Evolutionary conservation across 2,113 vertebrate species (phyloP).

Genomic region (Geococcyx californianus): DNA sequence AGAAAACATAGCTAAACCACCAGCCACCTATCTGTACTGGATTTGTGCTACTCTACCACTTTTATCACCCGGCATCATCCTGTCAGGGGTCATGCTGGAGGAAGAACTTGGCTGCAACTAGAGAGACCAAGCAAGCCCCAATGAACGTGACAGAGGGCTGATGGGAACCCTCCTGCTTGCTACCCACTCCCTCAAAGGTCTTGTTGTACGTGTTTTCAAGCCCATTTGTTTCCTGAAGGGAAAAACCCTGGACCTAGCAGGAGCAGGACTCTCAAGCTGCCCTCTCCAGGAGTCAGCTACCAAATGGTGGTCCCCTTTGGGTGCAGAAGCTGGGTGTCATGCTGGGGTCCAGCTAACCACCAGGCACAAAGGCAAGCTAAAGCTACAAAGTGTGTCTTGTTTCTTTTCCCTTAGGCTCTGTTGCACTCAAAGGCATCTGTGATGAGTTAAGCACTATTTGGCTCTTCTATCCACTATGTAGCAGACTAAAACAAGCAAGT

Average conservation of each 20-base stretch:
- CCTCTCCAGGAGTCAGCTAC: background rate
- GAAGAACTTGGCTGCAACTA: background rate
- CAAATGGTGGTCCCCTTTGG: background rate
- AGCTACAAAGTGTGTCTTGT: background rate
- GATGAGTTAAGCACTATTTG: background rate
- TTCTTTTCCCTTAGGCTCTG: background rate
- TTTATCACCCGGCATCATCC: background rate
- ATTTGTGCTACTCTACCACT: background rate
- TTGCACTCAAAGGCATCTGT: background rate
- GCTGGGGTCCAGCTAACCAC: background rate
- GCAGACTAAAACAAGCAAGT: background rate
- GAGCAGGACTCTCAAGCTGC: background rate
- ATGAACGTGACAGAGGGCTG: background rate
- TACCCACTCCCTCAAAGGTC: background rate
- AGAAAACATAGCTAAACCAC: background rate
- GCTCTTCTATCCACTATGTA: background rate
- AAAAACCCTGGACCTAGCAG: background rate
- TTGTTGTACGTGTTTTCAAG: background rate
- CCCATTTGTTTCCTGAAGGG: background rate
- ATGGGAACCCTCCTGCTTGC: background rate
- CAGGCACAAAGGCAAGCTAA: background rate
- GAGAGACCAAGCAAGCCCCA: background rate
- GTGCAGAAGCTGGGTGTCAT: background rate
- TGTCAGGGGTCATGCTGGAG: background rate
- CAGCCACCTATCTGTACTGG: background rate